Percentiles rank a stretch among this genome's conserved stretches.
phyloP scores from a whole-genome alignment of 2,797 vertebrate species.

The Oceanodroma leucorhoa region DNA sequence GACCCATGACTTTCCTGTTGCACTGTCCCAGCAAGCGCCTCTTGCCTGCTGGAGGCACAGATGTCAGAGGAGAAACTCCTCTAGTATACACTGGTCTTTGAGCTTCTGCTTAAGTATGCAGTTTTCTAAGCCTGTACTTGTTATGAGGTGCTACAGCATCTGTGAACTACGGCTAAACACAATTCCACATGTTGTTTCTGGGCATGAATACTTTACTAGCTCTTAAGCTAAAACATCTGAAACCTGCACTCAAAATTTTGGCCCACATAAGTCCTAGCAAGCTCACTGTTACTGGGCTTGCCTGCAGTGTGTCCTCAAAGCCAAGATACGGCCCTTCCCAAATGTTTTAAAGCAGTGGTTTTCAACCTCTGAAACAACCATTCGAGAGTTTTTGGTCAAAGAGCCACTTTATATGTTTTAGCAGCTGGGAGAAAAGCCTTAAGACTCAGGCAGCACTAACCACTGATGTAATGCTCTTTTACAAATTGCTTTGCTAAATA shows the following conservation, averaged over 20 bases:
- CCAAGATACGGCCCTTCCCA: not conserved
- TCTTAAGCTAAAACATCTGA: not conserved
- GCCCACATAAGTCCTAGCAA: not conserved
- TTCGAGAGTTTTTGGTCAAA: not conserved
- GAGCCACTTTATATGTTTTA: not conserved
- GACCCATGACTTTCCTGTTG: not conserved
- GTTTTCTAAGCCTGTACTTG: not conserved
- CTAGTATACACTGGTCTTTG: not conserved
- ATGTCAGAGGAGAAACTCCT: not conserved
- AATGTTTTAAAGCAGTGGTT: not conserved
- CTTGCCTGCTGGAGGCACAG: not conserved
- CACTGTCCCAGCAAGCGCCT: not conserved
- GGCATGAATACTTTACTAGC: not conserved
- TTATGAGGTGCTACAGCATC: not conserved
- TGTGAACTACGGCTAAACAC: rapidly evolving
- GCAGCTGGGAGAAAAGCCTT: not conserved
- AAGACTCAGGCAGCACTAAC: not conserved
- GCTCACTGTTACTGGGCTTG: not conserved
- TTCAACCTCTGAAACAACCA: not conserved
- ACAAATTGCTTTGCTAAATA: not conserved
- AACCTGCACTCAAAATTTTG: not conserved
- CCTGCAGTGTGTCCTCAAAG: not conserved
- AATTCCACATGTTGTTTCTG: not conserved
- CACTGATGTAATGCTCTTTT: not conserved
- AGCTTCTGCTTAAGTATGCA: not conserved